Conservation (phyloP, 2,888 invertebrate genomes). For the Fissipunctia ypsillon region DNA sequence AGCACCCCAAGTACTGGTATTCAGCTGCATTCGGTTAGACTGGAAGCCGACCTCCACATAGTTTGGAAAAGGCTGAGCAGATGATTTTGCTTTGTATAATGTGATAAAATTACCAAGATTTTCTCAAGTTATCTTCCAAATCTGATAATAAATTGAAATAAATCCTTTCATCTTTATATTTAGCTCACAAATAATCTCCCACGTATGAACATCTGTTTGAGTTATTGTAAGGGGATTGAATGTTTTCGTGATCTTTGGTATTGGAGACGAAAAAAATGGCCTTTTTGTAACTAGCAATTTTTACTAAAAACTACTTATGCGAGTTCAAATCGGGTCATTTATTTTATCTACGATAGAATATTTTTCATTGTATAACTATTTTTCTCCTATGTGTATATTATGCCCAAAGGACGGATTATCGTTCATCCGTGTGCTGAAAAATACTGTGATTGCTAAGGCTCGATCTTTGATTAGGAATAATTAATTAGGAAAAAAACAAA, state of each 20-base stretch:
- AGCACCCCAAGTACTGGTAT: not conserved
- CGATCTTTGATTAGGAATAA: not conserved
- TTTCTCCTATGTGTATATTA: not conserved
- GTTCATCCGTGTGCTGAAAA: no score
- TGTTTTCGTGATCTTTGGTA: not conserved
- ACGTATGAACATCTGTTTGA: slow-evolving; percentile 5
- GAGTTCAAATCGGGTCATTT: not conserved
- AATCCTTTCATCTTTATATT: not conserved
- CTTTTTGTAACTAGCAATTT: not conserved
- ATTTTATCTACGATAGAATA: not conserved
- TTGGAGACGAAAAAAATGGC: not conserved
- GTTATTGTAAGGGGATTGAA: slow-evolving; percentile 1
- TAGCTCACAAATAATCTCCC: no score
- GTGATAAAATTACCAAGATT: not conserved
- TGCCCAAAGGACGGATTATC: not conserved
- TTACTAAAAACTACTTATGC: not conserved
- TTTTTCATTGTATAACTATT: not conserved
- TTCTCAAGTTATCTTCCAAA: not conserved
- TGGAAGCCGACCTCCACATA: not conserved
- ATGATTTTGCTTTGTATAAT: not conserved
- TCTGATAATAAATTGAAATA: slow-evolving; percentile 3
- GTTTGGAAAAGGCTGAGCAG: not conserved
- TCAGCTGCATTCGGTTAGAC: not conserved
- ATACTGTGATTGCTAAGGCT: not conserved
- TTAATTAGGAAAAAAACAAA: not conserved